Evolutionary conservation across 2,113 vertebrate species (phyloP).

Genomic region (Aphelocoma coerulescens): DNA sequence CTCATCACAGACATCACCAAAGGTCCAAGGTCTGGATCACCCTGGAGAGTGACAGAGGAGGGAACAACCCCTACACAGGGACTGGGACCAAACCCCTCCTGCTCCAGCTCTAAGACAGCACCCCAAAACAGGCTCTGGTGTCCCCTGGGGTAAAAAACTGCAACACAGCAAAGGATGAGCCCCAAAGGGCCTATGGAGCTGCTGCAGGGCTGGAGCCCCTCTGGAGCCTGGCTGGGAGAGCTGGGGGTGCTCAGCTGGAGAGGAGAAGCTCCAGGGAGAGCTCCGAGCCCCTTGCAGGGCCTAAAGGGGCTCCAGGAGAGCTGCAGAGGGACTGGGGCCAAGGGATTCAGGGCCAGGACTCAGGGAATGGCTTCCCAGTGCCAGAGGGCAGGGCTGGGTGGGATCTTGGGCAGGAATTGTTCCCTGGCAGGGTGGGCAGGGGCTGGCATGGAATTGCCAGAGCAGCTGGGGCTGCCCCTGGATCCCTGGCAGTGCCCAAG

Average conservation of each 20-base stretch:
- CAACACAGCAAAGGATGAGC: background rate
- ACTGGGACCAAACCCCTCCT: background rate
- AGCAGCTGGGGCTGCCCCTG: background rate
- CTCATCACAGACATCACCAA: background rate
- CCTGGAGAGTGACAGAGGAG: rapidly evolving
- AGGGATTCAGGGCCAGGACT: background rate
- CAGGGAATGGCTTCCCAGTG: background rate
- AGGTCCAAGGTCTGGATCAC: background rate
- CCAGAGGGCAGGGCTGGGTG: background rate
- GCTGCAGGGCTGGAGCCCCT: background rate
- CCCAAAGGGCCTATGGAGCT: too few species aligned
- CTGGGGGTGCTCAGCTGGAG: background rate
- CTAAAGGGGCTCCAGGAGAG: background rate
- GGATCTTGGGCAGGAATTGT: background rate
- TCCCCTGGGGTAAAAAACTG: background rate
- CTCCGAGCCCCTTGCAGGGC: background rate
- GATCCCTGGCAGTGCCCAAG: background rate
- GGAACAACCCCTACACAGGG: background rate
- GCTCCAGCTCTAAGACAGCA: too few species aligned
- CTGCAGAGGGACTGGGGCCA: background rate
- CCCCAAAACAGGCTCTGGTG: rapidly evolving
- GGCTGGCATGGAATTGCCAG: background rate
- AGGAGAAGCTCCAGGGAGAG: background rate
- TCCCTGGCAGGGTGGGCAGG: background rate
- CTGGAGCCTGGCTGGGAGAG: background rate